These are phyloP conservation scores for Epizoanthus rinbou DNA, from an alignment of 92 coral and sea anemone species.

Conservation along the genomic window DNA sequence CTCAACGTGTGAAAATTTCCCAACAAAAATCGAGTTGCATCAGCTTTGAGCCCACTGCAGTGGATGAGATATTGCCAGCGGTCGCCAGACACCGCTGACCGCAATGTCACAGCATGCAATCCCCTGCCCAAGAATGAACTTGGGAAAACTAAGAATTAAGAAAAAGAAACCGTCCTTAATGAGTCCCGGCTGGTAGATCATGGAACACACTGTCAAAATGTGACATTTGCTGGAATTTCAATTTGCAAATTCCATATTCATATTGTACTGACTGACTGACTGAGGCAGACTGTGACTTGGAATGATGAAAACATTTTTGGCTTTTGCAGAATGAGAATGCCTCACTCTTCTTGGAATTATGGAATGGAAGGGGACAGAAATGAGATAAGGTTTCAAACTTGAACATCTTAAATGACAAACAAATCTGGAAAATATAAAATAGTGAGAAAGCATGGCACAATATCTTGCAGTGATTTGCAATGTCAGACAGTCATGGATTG, in stretches of 20 bases:
- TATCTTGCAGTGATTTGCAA: not conserved
- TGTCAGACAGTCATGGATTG: not conserved
- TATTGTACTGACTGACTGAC: too few relatives aligned
- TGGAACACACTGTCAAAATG: not conserved
- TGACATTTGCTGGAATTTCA: too few relatives aligned
- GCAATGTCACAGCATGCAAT: not conserved
- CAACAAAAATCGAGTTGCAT: not conserved
- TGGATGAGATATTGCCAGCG: not conserved
- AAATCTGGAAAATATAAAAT: not conserved
- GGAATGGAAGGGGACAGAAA: not conserved
- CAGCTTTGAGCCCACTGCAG: conserved; percentile 23
- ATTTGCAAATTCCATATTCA: too few relatives aligned
- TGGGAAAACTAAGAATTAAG: too few relatives aligned
- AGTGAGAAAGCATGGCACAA: not conserved
- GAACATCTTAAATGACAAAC: not conserved
- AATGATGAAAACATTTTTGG: too few relatives aligned
- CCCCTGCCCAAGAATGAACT: too few relatives aligned
- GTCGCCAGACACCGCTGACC: conserved; percentile 19
- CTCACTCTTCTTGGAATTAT: not conserved
- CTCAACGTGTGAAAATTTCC: not conserved
- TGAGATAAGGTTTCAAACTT: not conserved
- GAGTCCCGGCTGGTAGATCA: not conserved
- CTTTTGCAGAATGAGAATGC: too few relatives aligned
- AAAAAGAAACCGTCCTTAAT: too few relatives aligned
- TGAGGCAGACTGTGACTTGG: too few relatives aligned